Percentiles rank a stretch among this genome's conserved stretches.
phyloP scores from a whole-genome alignment of 2,888 invertebrate species.

The Nycteola revayana region DNA sequence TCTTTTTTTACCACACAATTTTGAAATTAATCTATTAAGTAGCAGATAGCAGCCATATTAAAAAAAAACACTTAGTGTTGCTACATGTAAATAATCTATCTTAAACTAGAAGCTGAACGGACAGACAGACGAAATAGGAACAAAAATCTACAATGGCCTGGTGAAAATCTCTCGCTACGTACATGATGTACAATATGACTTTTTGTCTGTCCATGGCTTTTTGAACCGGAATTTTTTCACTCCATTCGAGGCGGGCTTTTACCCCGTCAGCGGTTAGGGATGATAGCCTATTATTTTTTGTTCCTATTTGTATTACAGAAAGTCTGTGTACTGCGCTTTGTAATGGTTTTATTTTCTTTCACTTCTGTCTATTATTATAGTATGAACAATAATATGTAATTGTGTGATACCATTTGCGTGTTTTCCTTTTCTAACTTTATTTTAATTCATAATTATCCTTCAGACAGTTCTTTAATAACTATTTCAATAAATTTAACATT shows the following conservation, averaged over 20 bases:
- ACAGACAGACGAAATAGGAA: conserved; percentile 22
- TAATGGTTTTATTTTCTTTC: no score
- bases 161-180: conserved; percentile 47
- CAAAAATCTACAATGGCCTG: conserved; percentile 34
- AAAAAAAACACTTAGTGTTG: not conserved
- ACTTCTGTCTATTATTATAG: no score
- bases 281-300: conserved; percentile 34
- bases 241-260: conserved; percentile 65
- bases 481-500: no score
- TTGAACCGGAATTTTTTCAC: conserved; percentile 79
- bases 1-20: no score
- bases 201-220: conserved; percentile 66
- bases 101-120: no score
- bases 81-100: not conserved
- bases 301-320: conserved; percentile 5
- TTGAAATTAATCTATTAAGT: no score
- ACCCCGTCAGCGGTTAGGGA: conserved; percentile 59
- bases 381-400: no score
- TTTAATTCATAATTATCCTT: no score
- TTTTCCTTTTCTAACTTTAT: no score
- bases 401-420: no score
- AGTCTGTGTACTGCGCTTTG: not conserved
- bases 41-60: no score
- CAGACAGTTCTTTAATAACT: no score
- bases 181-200: conserved; percentile 51